phyloP scores from a whole-genome alignment of 2,797 vertebrate species.

The Eulemur coronatus region DNA sequence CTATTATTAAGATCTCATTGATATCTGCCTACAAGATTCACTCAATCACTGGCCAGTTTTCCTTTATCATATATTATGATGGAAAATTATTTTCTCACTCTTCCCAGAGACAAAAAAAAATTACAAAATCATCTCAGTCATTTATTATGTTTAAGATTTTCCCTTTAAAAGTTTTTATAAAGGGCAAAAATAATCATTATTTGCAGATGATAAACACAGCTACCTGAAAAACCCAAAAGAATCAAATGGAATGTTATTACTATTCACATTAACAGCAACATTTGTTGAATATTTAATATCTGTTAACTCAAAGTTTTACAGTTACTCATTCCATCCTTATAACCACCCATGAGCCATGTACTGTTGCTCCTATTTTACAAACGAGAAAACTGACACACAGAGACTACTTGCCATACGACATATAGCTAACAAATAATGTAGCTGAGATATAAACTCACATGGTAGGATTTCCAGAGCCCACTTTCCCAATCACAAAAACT shows the following conservation, averaged over 20 bases:
- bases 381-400: conserved; percentile 17
- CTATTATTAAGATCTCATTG: not conserved
- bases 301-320: not conserved
- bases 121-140: not conserved
- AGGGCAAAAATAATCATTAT: conserved; percentile 9
- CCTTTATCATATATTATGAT: not conserved
- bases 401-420: not conserved
- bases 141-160: not conserved
- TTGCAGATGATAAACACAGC: not conserved
- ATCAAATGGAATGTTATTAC: not conserved
- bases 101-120: not conserved
- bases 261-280: not conserved
- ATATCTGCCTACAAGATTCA: not conserved
- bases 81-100: not conserved
- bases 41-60: not conserved
- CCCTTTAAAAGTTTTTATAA: not conserved
- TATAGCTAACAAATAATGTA: not conserved
- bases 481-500: conserved; percentile 2
- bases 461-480: not conserved
- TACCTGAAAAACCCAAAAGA: not conserved
- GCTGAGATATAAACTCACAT: not conserved
- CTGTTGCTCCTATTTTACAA: not conserved
- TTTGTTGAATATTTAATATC: not conserved
- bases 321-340: not conserved
- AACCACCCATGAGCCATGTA: not conserved